Percentiles rank a stretch among this genome's conserved stretches.
phyloP scores from a whole-genome alignment of 2,888 invertebrate genomes.

The Lysandra bellargus region DNA sequence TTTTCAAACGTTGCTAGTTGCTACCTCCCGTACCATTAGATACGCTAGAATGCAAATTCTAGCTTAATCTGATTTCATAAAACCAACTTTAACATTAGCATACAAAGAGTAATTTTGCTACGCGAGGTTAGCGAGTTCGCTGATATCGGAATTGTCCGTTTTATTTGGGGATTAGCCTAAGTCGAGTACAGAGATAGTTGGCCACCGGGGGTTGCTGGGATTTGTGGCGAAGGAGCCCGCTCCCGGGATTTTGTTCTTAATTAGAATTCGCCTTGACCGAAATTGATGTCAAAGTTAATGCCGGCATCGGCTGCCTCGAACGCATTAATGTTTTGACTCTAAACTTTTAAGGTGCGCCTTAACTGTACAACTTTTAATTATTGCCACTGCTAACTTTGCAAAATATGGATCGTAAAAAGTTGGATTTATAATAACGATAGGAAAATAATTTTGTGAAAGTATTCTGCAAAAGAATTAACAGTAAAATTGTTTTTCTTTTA shows the following conservation, averaged over 20 bases:
- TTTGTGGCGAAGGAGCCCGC: constrained; percentile 39
- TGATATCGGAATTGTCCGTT: constrained; percentile 36
- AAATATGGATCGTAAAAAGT: neutral
- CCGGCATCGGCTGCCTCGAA: neutral
- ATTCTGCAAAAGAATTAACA: neutral
- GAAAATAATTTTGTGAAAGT: neutral
- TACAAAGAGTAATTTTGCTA: neutral
- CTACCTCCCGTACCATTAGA: too few relatives aligned
- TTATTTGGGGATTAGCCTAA: constrained; percentile 37
- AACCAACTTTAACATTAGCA: neutral
- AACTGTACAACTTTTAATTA: constrained; percentile 19
- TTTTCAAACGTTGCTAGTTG: too few relatives aligned
- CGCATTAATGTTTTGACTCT: constrained; percentile 12
- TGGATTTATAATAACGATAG: neutral
- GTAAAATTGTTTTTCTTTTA: neutral
- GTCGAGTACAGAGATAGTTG: constrained; percentile 37
- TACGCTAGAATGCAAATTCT: neutral
- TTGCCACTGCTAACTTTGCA: neutral
- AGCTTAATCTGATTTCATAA: neutral
- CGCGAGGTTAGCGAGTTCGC: neutral
- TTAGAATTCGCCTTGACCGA: constrained; percentile 36
- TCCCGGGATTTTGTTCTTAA: constrained; percentile 39
- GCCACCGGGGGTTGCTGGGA: constrained; percentile 35
- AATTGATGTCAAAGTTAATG: constrained; percentile 28
- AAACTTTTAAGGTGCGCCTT: constrained; percentile 10